Conservation (phyloP, 1,140 invertebrate species). For the Lanistes nyassanus region DNA sequence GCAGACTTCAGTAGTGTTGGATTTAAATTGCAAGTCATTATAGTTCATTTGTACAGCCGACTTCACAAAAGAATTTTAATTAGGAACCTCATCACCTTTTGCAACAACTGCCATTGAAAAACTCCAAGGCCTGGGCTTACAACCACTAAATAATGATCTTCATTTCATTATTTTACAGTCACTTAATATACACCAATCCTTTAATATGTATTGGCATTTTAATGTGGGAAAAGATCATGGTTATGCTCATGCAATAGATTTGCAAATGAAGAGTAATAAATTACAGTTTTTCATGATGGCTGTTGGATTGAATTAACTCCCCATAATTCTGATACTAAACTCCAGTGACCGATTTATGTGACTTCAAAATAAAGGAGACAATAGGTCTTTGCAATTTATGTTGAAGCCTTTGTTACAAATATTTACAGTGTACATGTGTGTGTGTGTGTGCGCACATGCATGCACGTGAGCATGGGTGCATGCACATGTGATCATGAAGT, state of each 20-base stretch:
- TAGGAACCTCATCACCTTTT: too few relatives aligned
- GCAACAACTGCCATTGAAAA: too few relatives aligned
- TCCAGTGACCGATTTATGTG: background rate
- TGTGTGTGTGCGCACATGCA: slow-evolving; percentile 6
- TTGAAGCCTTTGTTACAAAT: background rate
- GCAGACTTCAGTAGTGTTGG: too few relatives aligned
- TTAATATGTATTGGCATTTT: too few relatives aligned
- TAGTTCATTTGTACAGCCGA: too few relatives aligned
- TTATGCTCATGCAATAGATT: background rate
- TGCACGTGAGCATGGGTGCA: background rate
- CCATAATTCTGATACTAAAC: background rate
- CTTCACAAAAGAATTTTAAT: too few relatives aligned
- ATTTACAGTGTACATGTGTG: background rate
- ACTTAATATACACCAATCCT: too few relatives aligned
- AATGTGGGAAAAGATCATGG: background rate
- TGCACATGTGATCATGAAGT: background rate
- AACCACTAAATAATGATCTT: too few relatives aligned
- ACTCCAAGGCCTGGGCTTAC: too few relatives aligned
- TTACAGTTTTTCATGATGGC: background rate
- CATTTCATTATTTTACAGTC: too few relatives aligned
- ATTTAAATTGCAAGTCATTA: too few relatives aligned
- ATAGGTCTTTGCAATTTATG: background rate
- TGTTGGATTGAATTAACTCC: background rate
- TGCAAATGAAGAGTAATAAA: background rate
- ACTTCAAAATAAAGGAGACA: background rate